Evolutionary conservation across 2,888 invertebrate genomes (phyloP).

Genomic region (Dynastes tityus): DNA sequence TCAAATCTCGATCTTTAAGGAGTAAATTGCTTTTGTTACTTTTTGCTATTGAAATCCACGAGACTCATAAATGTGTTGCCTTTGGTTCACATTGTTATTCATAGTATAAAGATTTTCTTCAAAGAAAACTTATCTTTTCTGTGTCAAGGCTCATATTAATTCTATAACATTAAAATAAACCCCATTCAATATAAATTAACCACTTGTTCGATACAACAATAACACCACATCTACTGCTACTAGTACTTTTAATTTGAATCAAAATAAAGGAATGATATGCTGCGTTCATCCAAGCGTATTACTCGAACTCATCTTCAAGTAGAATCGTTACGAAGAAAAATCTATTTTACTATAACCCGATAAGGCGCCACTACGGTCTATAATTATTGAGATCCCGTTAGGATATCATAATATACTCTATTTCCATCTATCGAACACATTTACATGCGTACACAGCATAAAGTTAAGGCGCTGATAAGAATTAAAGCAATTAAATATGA

Average conservation of each 20-base stretch:
- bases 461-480: conserved; percentile 1
- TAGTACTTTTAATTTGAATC: conserved; percentile 3
- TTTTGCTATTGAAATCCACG: too few relatives aligned
- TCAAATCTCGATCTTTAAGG: too few relatives aligned
- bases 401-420: neutral
- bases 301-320: neutral
- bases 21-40: too few relatives aligned
- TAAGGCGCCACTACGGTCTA: conserved; percentile 7
- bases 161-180: conserved; percentile 1
- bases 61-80: too few relatives aligned
- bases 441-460: neutral
- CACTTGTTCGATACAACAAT: neutral
- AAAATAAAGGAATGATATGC: neutral
- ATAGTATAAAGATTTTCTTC: neutral
- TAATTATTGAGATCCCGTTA: conserved; percentile 11
- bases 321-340: neutral
- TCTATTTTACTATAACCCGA: neutral
- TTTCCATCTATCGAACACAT: neutral
- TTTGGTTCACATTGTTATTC: too few relatives aligned
- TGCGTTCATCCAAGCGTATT: neutral
- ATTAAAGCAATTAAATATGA: conserved; percentile 36
- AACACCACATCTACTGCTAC: neutral
- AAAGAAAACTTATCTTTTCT: neutral
- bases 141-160: neutral
- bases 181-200: neutral